Base-by-base conservation (phyloP, 2,113 vertebrate species). In the Stigmatopora argus region DNA sequence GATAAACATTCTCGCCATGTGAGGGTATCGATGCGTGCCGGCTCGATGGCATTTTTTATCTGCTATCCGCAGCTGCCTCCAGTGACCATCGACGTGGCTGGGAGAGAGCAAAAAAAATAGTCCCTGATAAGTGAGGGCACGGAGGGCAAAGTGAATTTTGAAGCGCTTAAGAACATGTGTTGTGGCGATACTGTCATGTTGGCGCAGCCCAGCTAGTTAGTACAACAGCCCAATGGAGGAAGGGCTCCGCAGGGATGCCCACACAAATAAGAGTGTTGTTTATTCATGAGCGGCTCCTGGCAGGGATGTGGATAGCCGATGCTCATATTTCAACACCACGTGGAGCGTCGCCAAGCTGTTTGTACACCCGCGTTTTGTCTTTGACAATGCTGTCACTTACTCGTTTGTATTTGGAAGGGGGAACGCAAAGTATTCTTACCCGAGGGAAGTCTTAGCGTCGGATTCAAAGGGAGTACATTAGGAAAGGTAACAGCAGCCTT, bases 141-240 rank as follows among this genome's bases (percentile, higher is more conserved):
- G 62, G 72, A 77, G 79, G 66, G 65, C 68, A 75, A 79, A 73
- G 69, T 70, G 83, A 80, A 81, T 83, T 81, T 41, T 78, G 79
- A 86, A 87, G 88, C 81, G 80, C 80, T 82, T 85, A 70, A 66
- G 59, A 86, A 88, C 86, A 84, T 77, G 81, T 87, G 82, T 84
- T 83, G 73, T 64, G 68, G 80, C 17, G 75, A 88, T 85, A 82
- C 81, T 83, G 85, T 88, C 86, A 82, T 82, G 88, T 84, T 83
- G 82, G 80, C 80, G 21, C 44, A 19, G 78, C 74, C 70, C 78
- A 83, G 78, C 80, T 86, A 83, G 78, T 89, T 86, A 85, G 85
- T 81, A 47, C 31, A 81, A 80, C 81, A 82, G 70, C 73, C 76
- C 75, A 84, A 81, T 79, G 59, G 67, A 31, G 72, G 71, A 72